A percentile compares a stretch with the other conserved stretches of the same genome.
Conservation (phyloP, 2,888 invertebrate genomes). For the Polylopha cassiicola region DNA sequence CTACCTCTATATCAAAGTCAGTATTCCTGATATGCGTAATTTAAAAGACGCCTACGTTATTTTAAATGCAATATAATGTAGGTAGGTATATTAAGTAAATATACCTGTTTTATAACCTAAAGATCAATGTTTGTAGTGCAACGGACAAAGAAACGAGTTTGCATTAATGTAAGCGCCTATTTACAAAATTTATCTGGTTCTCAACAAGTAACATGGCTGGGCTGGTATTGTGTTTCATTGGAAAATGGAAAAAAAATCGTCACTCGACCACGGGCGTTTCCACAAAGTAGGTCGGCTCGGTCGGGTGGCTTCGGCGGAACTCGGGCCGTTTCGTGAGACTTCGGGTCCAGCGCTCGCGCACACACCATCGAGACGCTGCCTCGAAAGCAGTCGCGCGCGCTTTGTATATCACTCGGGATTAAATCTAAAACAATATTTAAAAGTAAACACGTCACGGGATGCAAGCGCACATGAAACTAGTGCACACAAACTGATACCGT, state of each 20-base stretch:
- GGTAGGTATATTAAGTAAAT: too few relatives aligned
- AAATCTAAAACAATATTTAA: conserved; percentile 33
- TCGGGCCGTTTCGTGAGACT: conserved; percentile 51
- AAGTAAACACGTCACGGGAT: conserved; percentile 58
- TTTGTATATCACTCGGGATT: conserved; percentile 36
- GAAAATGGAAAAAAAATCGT: conserved; percentile 71
- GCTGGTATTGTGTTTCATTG: conserved; percentile 58
- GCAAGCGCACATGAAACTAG: conserved; percentile 39
- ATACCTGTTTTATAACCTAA: too few relatives aligned
- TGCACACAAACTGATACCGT: conserved; percentile 49
- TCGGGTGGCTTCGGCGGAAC: conserved; percentile 53
- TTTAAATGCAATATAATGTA: too few relatives aligned
- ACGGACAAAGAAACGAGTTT: too few relatives aligned
- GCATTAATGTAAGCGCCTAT: too few relatives aligned
- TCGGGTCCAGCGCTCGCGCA: conserved; percentile 55
- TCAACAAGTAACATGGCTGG: conserved; percentile 26
- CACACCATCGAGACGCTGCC: conserved; percentile 56
- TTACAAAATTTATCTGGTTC: conserved; percentile 3
- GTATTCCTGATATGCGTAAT: too few relatives aligned
- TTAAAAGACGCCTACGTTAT: too few relatives aligned
- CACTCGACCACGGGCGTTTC: conserved; percentile 59
- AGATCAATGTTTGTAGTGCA: too few relatives aligned
- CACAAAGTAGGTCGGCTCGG: conserved; percentile 65
- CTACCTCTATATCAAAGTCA: too few relatives aligned
- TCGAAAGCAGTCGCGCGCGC: conserved; percentile 53